These are phyloP conservation scores for Monopterus albus DNA, from an alignment of 2,113 vertebrate species.

Conservation along the genomic window DNA sequence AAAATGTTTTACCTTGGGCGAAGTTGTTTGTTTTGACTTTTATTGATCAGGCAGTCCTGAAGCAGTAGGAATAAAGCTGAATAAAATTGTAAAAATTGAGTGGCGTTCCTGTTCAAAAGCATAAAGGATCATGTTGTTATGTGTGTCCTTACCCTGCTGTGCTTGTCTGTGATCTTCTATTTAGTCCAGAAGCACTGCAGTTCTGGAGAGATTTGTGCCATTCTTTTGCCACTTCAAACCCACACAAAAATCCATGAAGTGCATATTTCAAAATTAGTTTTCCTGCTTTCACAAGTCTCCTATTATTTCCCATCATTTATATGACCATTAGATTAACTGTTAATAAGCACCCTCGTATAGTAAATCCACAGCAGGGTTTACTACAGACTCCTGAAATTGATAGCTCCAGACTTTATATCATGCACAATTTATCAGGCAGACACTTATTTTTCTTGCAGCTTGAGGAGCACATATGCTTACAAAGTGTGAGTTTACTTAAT, in stretches of 20 bases:
- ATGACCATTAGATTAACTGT: not conserved
- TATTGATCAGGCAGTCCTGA: slow-evolving; percentile 23
- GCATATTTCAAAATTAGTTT: not conserved
- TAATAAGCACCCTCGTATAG: too few species aligned
- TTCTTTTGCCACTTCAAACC: not conserved
- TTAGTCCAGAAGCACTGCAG: not conserved
- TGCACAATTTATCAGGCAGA: not conserved
- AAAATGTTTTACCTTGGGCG: slow-evolving; percentile 5
- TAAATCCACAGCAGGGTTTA: too few species aligned
- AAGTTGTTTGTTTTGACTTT: slow-evolving; percentile 13
- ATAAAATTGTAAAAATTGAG: not conserved
- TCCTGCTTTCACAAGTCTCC: not conserved
- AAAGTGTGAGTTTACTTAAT: not conserved
- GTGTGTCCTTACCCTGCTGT: not conserved
- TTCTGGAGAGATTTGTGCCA: not conserved
- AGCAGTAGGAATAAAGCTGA: not conserved
- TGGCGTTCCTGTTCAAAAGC: not conserved
- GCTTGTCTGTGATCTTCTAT: not conserved
- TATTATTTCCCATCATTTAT: too few species aligned
- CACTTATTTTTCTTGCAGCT: not conserved
- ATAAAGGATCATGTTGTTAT: not conserved
- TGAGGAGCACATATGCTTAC: not conserved
- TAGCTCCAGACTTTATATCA: not conserved
- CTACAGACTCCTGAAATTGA: not conserved
- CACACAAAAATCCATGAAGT: not conserved